Evolutionary conservation across 1,140 invertebrate species (phyloP), one percentile per base, ranked within the genome.

Genomic region (Pseudomyrmex gracilis): DNA sequence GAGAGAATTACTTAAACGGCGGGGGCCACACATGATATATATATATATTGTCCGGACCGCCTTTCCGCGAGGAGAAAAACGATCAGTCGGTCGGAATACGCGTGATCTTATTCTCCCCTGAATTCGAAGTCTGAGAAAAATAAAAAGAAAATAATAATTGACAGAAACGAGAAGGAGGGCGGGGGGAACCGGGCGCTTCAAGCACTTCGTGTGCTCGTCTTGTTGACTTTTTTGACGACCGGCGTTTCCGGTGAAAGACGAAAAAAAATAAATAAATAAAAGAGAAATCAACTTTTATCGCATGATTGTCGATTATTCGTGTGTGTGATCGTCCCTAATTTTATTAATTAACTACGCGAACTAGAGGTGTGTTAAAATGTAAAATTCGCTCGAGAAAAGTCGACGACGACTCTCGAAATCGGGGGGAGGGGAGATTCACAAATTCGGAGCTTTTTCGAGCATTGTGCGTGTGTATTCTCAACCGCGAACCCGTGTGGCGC

Each of bases 301-400:
- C 49, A 77, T 77, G 76, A 80, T 70, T 15, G 53, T 70, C 53
- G 66, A 80, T 80, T 80, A 49, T 80, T 80, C 12, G 64, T 71
- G 43, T 71, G 43, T 80, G 76, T 71, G 64, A 71, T 80, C n/a
- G 76, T 80, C 76, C 43, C 22, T 80, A 80, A 60, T 80, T 80
- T 80, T 80, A 77, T 66, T 53, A 70, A 78, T 58, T 78, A 47
- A 64, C 13, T 53, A 24, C 24, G 53, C 49, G 55, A 55, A 47
- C 49, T 49, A 74, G 47, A 61, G 34, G 17, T 45, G 12, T 24
- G 34, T 34, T 17, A n/a, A n/a, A n/a, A n/a, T n/a, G 71, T 47
- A 58, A 49, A 57, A 82, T 77, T 73, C 34, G 76, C 63, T 71
- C 67, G 70, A 63, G 74, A 71, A 51, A 86, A 58, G 87, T 90